These are phyloP conservation scores for Metopia argyrocephala DNA, from an alignment of 2,888 invertebrate species.

Conservation along the genomic window DNA sequence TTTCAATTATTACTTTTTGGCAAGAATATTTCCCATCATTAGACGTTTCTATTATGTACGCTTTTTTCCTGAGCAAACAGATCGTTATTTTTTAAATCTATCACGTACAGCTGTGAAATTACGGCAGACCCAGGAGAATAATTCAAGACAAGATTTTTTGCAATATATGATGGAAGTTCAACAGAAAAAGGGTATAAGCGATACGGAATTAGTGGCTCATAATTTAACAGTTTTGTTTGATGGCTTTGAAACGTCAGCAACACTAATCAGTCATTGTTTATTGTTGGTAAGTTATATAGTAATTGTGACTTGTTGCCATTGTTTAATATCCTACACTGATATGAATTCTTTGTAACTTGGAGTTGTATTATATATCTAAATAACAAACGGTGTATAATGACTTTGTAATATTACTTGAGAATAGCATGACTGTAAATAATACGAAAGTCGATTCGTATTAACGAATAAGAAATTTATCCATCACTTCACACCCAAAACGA, in stretches of 20 bases:
- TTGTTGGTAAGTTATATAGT: conserved; percentile 65
- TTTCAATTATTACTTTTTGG: conserved; percentile 53
- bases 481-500: too few relatives aligned
- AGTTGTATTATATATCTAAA: too few relatives aligned
- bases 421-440: too few relatives aligned
- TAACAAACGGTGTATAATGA: too few relatives aligned
- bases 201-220: conserved; percentile 67
- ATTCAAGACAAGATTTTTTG: conserved; percentile 68
- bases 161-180: conserved; percentile 68
- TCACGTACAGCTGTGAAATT: conserved; percentile 15
- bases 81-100: conserved; percentile 37
- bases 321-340: too few relatives aligned
- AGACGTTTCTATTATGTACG: conserved; percentile 37
- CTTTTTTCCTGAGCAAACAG: conserved; percentile 58
- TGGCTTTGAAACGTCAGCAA: conserved; percentile 70
- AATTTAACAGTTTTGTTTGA: conserved; percentile 69
- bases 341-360: too few relatives aligned
- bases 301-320: background rate
- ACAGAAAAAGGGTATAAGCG: conserved; percentile 11
- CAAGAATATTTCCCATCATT: conserved; percentile 64
- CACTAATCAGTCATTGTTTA: conserved; percentile 67
- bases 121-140: conserved; percentile 52
- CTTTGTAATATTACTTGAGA: too few relatives aligned
- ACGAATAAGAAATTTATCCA: too few relatives aligned
- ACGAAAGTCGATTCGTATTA: too few relatives aligned